These are phyloP conservation scores for Sebastes taczanowskii DNA, from an alignment of 2,797 vertebrate species.

Conservation along the genomic window DNA sequence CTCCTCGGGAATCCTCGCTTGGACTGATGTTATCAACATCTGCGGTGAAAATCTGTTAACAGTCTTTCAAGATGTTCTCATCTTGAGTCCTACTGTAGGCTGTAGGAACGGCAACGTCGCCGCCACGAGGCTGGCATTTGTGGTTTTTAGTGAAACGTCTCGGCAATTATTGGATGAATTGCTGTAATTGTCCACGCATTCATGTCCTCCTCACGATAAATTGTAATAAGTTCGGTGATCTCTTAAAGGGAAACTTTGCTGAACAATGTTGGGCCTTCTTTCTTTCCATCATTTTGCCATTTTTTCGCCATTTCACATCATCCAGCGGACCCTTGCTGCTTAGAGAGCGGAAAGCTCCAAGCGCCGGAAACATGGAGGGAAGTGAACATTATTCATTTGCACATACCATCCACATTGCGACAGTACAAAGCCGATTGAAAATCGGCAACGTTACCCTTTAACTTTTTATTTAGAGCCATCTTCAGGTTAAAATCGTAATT, in stretches of 20 bases:
- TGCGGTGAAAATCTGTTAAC: constrained; percentile 1
- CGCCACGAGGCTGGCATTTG: neutral
- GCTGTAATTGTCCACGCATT: neutral
- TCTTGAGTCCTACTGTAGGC: neutral
- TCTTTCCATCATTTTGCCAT: too few relatives aligned
- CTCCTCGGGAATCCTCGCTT: constrained; percentile 45
- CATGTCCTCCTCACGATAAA: neutral
- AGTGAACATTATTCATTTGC: too few relatives aligned
- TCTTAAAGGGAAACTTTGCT: too few relatives aligned
- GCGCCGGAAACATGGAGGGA: too few relatives aligned
- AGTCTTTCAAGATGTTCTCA: constrained; percentile 4
- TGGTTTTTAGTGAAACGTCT: neutral
- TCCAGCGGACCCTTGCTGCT: too few relatives aligned
- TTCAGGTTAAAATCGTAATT: neutral
- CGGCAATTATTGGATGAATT: neutral
- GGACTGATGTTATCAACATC: constrained; percentile 55
- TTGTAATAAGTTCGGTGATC: neutral
- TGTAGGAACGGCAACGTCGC: accelerated
- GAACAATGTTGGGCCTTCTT: too few relatives aligned
- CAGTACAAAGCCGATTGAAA: too few relatives aligned
- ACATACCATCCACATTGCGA: accelerated
- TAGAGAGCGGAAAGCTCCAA: too few relatives aligned
- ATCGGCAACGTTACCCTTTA: neutral
- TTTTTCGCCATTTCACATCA: too few relatives aligned
- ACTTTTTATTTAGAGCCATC: neutral